These are phyloP conservation scores for Nebria ingens DNA, from an alignment of 1,140 invertebrate genomes.

Conservation along the genomic window DNA sequence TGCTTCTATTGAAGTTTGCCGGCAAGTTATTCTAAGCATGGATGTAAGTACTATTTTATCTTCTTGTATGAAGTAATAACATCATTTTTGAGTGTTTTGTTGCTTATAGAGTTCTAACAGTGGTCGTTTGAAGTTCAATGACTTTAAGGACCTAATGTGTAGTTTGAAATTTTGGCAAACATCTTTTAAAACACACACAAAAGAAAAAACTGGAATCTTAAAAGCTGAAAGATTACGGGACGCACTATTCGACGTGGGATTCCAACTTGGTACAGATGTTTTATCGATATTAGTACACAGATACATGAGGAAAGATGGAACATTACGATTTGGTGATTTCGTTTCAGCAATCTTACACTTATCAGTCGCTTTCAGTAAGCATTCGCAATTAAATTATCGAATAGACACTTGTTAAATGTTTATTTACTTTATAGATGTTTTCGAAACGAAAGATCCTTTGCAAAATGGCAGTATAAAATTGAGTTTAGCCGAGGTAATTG, in stretches of 20 bases:
- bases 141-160: slow-evolving; percentile 88
- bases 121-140: slow-evolving; percentile 70
- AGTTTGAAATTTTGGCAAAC: slow-evolving; percentile 86
- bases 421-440: slow-evolving; percentile 50
- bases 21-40: slow-evolving; percentile 79
- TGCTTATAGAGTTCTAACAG: slow-evolving; percentile 56
- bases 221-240: slow-evolving; percentile 77
- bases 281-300: slow-evolving; percentile 70
- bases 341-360: slow-evolving; percentile 82
- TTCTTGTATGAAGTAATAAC: too few relatives aligned
- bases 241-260: slow-evolving; percentile 76
- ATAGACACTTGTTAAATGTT: slow-evolving; percentile 13
- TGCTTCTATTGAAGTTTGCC: slow-evolving; percentile 82
- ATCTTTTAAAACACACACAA: slow-evolving; percentile 82
- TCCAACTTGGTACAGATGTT: slow-evolving; percentile 74
- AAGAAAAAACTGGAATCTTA: slow-evolving; percentile 82
- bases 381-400: not conserved
- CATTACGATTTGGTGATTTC: slow-evolving; percentile 85
- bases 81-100: too few relatives aligned
- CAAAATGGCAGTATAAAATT: slow-evolving; percentile 75
- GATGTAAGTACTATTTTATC: slow-evolving; percentile 51
- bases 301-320: slow-evolving; percentile 89
- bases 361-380: slow-evolving; percentile 76
- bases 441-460: slow-evolving; percentile 70
- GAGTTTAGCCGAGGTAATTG: slow-evolving; percentile 62